Base-by-base conservation (phyloP, 2,888 invertebrate genomes). In the Synanthedon formicaeformis region DNA sequence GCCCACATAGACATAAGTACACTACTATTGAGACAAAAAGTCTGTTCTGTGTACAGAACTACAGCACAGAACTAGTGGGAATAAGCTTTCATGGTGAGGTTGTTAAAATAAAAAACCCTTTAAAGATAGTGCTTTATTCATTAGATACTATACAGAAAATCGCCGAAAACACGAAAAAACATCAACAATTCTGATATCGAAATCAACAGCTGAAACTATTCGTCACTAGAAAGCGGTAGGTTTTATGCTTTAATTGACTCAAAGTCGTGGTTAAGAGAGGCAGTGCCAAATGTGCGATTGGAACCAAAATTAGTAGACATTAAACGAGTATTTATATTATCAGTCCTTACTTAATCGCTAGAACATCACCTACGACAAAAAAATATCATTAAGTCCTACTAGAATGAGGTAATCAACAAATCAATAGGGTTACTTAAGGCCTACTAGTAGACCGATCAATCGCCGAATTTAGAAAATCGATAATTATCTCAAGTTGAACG, bases 331-430 rank as follows among this genome's bases (percentile, higher is more conserved):
- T 77, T 74, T 69, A 73, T 72, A 75, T 69, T 81, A 86, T 86
- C 86, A 85, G 86, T 86, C 81, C 86, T 77, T 81, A 82, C 85
- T 86, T 86, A 86, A 77, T 62, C 65, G 58, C 82, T 83, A 86
- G 69, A 65, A 65, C 70, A 67, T 68, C 64, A 62, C 66, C 56
- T 56, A 61, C 60, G 62, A 60, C 51, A 61, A 61, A 59, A 62
- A 53, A 62, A 60, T 5, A 58, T 65, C 61, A 60, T 59, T 27
- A 49, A 51, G 41, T 63, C 57, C 57, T 57, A 58, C 57, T 58
- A 61, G 13, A 52, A 61, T 64, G 69, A 67, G 68, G 71, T 69
- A 77, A 65, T 65, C 65, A 75, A 76, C 60, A 74, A 79, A 80
- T 79, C 79, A 81, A 79, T 79, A 79, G 58, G 72, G 71, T 77